These are phyloP conservation scores for Mormyrus hasselquistii DNA, from an alignment of 2,797 vertebrate genomes.

Conservation along the genomic window DNA sequence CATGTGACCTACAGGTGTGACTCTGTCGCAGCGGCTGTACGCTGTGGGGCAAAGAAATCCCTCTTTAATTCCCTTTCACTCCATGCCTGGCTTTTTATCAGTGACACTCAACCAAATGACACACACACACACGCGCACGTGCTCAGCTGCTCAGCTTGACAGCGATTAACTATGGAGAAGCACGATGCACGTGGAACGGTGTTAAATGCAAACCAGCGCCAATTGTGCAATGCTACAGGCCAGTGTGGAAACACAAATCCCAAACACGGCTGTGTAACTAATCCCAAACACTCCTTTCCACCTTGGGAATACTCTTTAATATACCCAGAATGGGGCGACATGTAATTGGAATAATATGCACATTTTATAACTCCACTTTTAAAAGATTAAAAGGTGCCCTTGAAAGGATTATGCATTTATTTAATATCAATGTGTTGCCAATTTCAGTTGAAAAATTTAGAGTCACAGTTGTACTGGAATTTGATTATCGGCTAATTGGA, in stretches of 20 bases:
- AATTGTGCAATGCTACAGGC: background rate
- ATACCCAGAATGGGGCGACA: background rate
- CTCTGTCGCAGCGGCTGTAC: background rate
- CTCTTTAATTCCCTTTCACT: background rate
- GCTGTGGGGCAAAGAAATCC: background rate
- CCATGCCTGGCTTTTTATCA: background rate
- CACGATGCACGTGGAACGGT: background rate
- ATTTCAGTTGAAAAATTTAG: background rate
- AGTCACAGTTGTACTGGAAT: background rate
- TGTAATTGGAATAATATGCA: background rate
- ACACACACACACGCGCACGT: background rate
- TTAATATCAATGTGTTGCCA: background rate
- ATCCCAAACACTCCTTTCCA: background rate
- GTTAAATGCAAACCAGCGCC: background rate
- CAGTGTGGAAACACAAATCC: background rate
- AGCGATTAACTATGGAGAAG: background rate
- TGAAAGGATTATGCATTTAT: background rate
- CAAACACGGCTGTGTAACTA: background rate
- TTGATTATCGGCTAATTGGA: background rate
- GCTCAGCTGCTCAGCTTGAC: background rate
- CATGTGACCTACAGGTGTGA: background rate
- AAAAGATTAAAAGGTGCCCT: background rate
- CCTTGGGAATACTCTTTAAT: background rate
- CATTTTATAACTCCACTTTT: conserved; percentile 8
- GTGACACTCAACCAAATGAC: background rate